A percentile compares a stretch with the other conserved stretches of the same genome.
These are phyloP conservation scores for Coecobrya sp. DNA, from an alignment of 2,888 invertebrate species.

Conservation along the genomic window DNA sequence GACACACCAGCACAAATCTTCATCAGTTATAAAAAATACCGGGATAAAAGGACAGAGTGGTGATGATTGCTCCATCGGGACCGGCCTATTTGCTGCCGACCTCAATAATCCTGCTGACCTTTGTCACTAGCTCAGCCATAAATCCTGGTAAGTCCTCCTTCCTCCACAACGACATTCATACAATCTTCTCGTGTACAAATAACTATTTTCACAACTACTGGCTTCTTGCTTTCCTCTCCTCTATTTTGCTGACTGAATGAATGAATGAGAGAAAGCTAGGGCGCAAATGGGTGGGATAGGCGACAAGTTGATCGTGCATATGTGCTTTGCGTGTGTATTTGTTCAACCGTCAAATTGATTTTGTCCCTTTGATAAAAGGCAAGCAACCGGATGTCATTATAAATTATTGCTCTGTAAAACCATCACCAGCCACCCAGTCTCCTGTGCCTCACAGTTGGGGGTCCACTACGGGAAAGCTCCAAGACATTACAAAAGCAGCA, in stretches of 20 bases:
- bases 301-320: constrained; percentile 6
- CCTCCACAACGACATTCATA: constrained; percentile 29
- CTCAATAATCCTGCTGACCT: constrained; percentile 81
- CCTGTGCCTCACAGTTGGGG: constrained; percentile 61
- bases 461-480: constrained; percentile 34
- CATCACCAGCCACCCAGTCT: constrained; percentile 70
- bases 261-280: constrained; percentile 31
- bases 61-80: constrained; percentile 82
- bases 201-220: not conserved
- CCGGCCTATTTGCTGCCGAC: constrained; percentile 80
- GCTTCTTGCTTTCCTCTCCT: constrained; percentile 18
- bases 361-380: constrained; percentile 76
- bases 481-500: constrained; percentile 24
- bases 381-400: constrained; percentile 78
- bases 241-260: constrained; percentile 42
- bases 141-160: constrained; percentile 81
- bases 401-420: constrained; percentile 78
- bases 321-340: constrained; percentile 70
- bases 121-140: constrained; percentile 81
- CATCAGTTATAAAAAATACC: constrained; percentile 57
- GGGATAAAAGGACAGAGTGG: constrained; percentile 61
- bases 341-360: constrained; percentile 80
- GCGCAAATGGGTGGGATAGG: not conserved
- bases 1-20: constrained; percentile 53
- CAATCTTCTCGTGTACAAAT: constrained; percentile 5